Base-by-base conservation (phyloP, 2,888 invertebrate species). In the Orchesella flavescens region DNA sequence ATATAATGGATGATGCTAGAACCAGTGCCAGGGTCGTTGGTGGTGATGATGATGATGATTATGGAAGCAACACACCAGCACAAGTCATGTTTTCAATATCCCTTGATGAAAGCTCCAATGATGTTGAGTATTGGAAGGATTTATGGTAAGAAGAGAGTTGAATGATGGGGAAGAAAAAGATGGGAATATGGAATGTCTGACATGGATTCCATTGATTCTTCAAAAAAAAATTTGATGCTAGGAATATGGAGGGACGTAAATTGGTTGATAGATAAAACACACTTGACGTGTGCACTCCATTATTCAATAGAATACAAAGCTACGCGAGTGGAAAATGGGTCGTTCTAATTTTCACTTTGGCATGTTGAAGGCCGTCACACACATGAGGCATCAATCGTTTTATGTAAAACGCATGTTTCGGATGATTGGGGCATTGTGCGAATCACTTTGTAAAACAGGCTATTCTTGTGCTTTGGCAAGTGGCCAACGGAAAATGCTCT, bases 81-180 rank as follows among this genome's bases (percentile, higher is more conserved):
- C 68, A 46, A 69, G 69, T 69, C 21, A 81, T 21, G 23, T 57
- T 81, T 63, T 59, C 69, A 9, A 59, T 81, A 23, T 61, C 24
- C 1, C 17, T 69, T 69, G 80, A 80, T 69, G 75, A 75, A 61
- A 80, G 49, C 57, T 69, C 65, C 0, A 69, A 84, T 65, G 87
- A 86, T 75, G 79, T 78, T 57, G 73, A 73, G 34, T 87, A 85
- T 73, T 86, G 86, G 86, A 85, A 87, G 79, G 85, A 87, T 59
- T 81, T 85, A 86, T 87, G 87, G 87, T 87, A 84, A 87, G 85
- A 13, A 7, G 75, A 24, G 63, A 55, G 21, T 23, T 23, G 19
- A 24, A 49, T 34, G 65, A 59, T 77, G 24, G 55, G 43, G 43
- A 59, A 10, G 21, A 49, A 68, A 65, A 15, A 24, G 43, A 24